phyloP scores from a whole-genome alignment of 2,113 vertebrate species.

The Mirounga angustirostris region DNA sequence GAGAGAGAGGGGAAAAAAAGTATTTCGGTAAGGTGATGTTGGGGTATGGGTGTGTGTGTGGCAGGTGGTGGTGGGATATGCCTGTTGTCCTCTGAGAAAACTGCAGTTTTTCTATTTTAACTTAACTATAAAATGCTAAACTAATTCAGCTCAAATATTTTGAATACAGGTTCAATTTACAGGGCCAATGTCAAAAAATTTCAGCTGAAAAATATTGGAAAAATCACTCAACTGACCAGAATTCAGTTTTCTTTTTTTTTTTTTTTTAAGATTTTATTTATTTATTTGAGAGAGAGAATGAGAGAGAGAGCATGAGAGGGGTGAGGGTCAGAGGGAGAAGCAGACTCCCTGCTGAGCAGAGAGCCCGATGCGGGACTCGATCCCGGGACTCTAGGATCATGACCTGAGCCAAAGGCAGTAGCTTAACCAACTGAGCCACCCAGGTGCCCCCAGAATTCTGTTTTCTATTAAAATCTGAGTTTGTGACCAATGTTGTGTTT shows the following conservation, averaged over 20 bases:
- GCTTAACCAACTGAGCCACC: too few species aligned
- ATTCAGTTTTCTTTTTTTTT: neutral
- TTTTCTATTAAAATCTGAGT: conserved; percentile 41
- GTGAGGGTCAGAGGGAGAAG: too few species aligned
- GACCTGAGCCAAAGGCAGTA: too few species aligned
- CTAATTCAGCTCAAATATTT: neutral
- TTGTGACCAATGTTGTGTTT: neutral
- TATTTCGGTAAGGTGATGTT: neutral
- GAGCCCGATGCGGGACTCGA: too few species aligned
- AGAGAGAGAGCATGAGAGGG: too few species aligned
- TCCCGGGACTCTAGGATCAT: too few species aligned
- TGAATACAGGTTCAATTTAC: neutral
- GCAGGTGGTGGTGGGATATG: neutral
- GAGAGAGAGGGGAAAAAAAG: neutral
- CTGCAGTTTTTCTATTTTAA: neutral
- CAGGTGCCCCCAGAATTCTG: neutral
- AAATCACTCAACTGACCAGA: neutral
- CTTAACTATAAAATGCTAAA: neutral
- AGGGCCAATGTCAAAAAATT: neutral
- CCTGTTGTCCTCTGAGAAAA: neutral
- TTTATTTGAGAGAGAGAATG: too few species aligned
- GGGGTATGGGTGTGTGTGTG: neutral
- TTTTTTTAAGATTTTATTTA: too few species aligned
- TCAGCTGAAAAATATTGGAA: neutral
- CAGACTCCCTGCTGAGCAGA: too few species aligned